Evolutionary conservation across 2,888 invertebrate species (phyloP).

Genomic region (Platycheirus albimanus): DNA sequence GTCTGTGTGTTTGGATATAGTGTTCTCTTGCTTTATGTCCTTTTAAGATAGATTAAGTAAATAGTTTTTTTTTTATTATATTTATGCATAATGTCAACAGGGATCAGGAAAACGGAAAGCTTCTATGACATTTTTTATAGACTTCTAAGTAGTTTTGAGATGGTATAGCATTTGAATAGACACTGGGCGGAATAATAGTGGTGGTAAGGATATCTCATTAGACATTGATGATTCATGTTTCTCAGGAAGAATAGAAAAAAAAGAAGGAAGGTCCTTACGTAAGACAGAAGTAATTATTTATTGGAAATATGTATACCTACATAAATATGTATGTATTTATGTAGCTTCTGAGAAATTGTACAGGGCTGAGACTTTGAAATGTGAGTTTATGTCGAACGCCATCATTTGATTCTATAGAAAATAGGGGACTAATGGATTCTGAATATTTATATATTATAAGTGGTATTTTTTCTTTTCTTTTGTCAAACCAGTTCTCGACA

Average conservation of each 20-base stretch:
- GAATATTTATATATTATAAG: no score
- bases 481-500: no score
- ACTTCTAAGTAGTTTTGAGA: conserved; percentile 69
- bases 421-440: no score
- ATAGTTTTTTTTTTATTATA: conserved; percentile 50
- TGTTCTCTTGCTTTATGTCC: conserved; percentile 32
- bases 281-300: conserved; percentile 26
- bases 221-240: conserved; percentile 24
- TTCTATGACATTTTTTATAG: conserved; percentile 67
- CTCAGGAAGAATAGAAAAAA: no score
- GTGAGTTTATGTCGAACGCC: not conserved
- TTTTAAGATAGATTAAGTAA: conserved; percentile 42
- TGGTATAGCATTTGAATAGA: conserved; percentile 55
- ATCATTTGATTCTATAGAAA: no score
- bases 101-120: conserved; percentile 61
- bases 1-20: conserved; percentile 27
- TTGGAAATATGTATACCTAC: conserved; percentile 6
- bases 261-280: conserved; percentile 5
- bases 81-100: conserved; percentile 67
- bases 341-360: conserved; percentile 18
- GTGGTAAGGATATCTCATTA: conserved; percentile 33
- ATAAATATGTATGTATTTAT: no score
- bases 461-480: no score
- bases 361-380: not conserved
- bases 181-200: conserved; percentile 19